Conservation (phyloP, 2,797 vertebrate species). For the Dromococcyx pavoninus region DNA sequence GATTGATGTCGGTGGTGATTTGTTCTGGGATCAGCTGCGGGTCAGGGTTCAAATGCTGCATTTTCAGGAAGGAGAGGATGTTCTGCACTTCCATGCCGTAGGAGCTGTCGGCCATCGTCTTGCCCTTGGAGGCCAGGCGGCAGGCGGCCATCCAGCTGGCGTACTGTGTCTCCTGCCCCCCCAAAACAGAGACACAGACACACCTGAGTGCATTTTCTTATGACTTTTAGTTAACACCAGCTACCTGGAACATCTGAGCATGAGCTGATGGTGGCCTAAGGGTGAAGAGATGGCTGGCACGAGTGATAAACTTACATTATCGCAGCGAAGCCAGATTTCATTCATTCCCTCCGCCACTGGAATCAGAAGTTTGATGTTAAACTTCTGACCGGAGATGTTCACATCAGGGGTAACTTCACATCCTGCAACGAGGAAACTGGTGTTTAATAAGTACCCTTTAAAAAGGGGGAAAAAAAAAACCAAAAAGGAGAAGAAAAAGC, state of each 20-base stretch:
- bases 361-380: constrained; percentile 98
- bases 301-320: constrained; percentile 82
- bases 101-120: constrained; percentile 99
- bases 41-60: constrained; percentile 98
- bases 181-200: not conserved
- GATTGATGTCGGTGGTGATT: constrained; percentile 93
- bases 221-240: not conserved
- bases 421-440: constrained; percentile 74
- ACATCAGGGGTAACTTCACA: constrained; percentile 99
- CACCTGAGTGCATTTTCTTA: fast-evolving
- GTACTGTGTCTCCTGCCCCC: constrained; percentile 93
- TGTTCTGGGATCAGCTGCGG: constrained; percentile 93
- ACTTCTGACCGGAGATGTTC: constrained; percentile 99
- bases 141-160: constrained; percentile 99
- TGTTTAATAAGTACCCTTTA: not conserved
- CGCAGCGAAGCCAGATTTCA: constrained; percentile 98
- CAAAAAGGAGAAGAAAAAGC: not conserved
- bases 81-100: constrained; percentile 98
- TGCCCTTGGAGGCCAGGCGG: constrained; percentile 96
- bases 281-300: fast-evolving
- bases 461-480: not conserved
- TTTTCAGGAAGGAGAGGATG: constrained; percentile 98
- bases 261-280: not conserved
- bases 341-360: constrained; percentile 99
- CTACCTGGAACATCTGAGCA: not conserved